Conservation (phyloP, 2,797 vertebrate species). For the Phaenicophaeus curvirostris region DNA sequence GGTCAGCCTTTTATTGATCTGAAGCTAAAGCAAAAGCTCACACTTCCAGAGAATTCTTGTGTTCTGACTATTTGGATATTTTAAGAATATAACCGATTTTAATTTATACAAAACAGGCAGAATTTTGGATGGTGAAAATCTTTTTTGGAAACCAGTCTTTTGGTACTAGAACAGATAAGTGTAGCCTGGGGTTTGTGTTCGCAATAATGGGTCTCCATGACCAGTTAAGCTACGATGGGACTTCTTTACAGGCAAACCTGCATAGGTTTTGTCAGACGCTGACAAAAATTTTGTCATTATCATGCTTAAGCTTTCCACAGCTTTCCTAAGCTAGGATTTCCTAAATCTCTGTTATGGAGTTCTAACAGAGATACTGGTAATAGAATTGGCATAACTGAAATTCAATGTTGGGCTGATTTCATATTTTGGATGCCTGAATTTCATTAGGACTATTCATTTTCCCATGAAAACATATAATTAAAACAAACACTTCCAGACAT, state of each 20-base stretch:
- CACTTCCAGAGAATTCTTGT: background rate
- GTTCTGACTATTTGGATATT: background rate
- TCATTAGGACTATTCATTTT: background rate
- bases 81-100: background rate
- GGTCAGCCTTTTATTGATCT: background rate
- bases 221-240: background rate
- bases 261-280: background rate
- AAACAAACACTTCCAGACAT: background rate
- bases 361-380: background rate
- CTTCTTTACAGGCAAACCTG: background rate
- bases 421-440: background rate
- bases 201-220: background rate
- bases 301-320: background rate
- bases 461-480: background rate
- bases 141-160: background rate
- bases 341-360: background rate
- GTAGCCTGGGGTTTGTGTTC: background rate
- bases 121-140: background rate
- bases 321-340: background rate
- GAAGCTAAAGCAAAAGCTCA: background rate
- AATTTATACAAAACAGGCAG: background rate
- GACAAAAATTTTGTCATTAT: background rate
- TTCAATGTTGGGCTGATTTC: background rate
- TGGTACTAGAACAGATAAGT: background rate
- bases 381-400: background rate